Evolutionary conservation across 53 echinoderm and acorn worm species (phyloP).

Genomic region (Antedon mediterranea): DNA sequence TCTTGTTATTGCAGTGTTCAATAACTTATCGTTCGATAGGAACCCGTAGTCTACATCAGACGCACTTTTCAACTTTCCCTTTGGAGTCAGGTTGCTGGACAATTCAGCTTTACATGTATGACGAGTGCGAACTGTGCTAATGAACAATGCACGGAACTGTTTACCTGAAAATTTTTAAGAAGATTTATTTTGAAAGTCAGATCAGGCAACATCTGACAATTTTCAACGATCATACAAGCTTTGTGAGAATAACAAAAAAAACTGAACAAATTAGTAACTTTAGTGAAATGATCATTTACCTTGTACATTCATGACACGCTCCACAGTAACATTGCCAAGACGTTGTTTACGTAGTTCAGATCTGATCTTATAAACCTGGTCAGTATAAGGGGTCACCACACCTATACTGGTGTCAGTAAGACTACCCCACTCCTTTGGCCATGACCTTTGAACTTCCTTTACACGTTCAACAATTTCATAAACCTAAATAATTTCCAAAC

Average conservation of each 20-base stretch:
- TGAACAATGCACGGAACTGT: slow-evolving; percentile 94
- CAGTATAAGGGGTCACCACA: slow-evolving; percentile 85
- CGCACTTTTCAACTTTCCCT: slow-evolving; percentile 3
- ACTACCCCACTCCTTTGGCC: slow-evolving; percentile 88
- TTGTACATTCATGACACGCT: slow-evolving; percentile 97
- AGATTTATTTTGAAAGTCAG: too few species aligned
- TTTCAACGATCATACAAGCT: too few species aligned
- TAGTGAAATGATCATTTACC: slow-evolving; percentile 23
- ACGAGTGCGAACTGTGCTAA: slow-evolving; percentile 87
- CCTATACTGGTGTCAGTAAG: slow-evolving; percentile 81
- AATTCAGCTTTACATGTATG: slow-evolving; percentile 64
- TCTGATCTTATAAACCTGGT: slow-evolving; percentile 96
- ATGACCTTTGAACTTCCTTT: slow-evolving; percentile 58
- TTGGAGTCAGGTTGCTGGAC: slow-evolving; percentile 11
- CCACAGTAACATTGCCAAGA: slow-evolving; percentile 62
- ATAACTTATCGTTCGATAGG: slow-evolving; percentile 79
- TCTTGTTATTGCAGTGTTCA: slow-evolving; percentile 96
- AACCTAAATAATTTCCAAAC: slow-evolving; percentile 35
- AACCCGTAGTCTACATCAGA: slow-evolving; percentile 91
- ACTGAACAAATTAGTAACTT: neutral
- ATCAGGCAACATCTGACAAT: too few species aligned
- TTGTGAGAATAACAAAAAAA: too few species aligned
- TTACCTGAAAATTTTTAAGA: slow-evolving; percentile 44
- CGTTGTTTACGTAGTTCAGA: slow-evolving; percentile 71
- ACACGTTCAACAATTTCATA: slow-evolving; percentile 83